Percentiles rank a stretch among this genome's conserved stretches.
These are phyloP conservation scores for Alosa alosa DNA, from an alignment of 2,113 vertebrate genomes.

Conservation along the genomic window DNA sequence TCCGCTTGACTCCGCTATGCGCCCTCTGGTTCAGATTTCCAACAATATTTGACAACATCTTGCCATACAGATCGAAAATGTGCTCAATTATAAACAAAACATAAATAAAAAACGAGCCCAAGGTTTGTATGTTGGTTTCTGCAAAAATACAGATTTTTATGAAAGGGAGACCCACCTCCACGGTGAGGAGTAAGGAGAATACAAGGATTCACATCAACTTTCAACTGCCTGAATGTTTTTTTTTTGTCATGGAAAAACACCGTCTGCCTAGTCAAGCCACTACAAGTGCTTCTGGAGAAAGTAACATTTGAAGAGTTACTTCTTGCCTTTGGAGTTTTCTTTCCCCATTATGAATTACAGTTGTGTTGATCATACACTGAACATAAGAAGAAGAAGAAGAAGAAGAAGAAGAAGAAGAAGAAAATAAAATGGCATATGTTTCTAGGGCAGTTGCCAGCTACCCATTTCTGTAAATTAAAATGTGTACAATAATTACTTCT, in stretches of 20 bases:
- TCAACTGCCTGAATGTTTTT: neutral
- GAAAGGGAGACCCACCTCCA: neutral
- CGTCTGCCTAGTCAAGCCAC: conserved; percentile 6
- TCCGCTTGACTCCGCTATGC: neutral
- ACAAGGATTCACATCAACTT: neutral
- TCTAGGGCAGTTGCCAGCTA: neutral
- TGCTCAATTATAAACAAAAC: neutral
- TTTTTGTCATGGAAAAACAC: neutral
- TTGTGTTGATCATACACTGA: neutral
- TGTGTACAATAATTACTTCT: neutral
- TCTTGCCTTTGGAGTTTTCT: conserved; percentile 2
- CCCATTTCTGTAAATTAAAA: conserved; percentile 1
- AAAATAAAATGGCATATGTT: neutral
- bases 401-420: neutral
- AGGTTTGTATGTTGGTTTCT: neutral
- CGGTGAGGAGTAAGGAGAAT: neutral
- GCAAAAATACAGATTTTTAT: neutral
- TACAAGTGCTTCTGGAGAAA: neutral
- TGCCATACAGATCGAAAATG: neutral
- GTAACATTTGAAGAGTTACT: neutral
- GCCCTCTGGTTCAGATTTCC: neutral
- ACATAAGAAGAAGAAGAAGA: neutral
- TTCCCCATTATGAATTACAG: neutral
- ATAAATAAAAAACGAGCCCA: neutral
- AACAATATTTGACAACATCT: conserved; percentile 1